phyloP scores from a whole-genome alignment of 1,140 invertebrate genomes.

The Zaprionus nigranus region DNA sequence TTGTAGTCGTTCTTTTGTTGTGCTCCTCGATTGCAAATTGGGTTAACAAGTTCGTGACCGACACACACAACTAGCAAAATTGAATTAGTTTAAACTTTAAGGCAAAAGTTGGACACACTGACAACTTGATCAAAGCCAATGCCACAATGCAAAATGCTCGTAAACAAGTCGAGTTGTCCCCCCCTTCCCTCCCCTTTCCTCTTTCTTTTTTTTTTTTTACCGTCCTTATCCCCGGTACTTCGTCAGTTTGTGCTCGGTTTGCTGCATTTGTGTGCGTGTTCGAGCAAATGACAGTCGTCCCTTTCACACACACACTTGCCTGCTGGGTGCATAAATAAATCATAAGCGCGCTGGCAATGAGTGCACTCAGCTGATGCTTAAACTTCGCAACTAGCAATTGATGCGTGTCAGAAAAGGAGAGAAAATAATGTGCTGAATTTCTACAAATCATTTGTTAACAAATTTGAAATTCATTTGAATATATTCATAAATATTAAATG shows the following conservation, averaged over 20 bases:
- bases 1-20: conserved; percentile 12
- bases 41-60: conserved; percentile 63
- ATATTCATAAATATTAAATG: not conserved
- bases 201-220: conserved; percentile 12
- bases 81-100: conserved; percentile 60
- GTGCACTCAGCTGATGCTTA: conserved; percentile 16
- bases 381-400: not conserved
- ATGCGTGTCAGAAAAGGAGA: not conserved
- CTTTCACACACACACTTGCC: not conserved
- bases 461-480: not conserved
- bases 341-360: conserved; percentile 70
- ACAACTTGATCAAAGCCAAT: conserved; percentile 66
- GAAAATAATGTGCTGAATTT: not conserved
- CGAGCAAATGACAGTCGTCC: conserved; percentile 3
- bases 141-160: conserved; percentile 24
- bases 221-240: conserved; percentile 8
- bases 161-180: conserved; percentile 31
- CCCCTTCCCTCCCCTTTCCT: not conserved
- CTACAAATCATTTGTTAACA: not conserved
- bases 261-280: not conserved
- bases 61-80: conserved; percentile 54
- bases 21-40: conserved; percentile 55
- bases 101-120: conserved; percentile 53
- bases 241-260: conserved; percentile 15
- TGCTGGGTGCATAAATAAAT: conserved; percentile 66